Conservation (phyloP, 1,140 invertebrate genomes). For the Trichonephila clavata region DNA sequence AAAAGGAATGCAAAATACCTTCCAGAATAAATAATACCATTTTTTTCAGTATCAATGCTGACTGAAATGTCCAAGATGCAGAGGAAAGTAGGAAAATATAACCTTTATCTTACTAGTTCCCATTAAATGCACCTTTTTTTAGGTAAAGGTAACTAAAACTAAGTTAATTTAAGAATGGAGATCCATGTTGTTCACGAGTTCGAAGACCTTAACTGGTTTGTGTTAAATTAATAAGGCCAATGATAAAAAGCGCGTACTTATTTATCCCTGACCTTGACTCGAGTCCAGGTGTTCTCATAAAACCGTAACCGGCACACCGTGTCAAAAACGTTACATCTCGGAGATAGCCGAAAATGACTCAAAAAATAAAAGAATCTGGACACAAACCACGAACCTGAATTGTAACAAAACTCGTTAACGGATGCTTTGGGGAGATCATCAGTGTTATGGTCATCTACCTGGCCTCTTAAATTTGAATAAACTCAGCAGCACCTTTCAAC, state of each 20-base stretch:
- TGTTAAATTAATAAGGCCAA: slow-evolving; percentile 6
- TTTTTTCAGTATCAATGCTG: too few relatives aligned
- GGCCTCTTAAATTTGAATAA: slow-evolving; percentile 60
- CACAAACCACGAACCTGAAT: neutral
- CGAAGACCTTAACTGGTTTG: slow-evolving; percentile 4
- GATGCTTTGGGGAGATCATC: neutral
- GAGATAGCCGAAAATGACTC: neutral
- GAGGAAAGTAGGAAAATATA: too few relatives aligned
- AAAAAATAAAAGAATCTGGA: slow-evolving; percentile 19
- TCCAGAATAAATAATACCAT: too few relatives aligned
- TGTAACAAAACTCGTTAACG: neutral
- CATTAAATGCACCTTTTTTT: neutral
- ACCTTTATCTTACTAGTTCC: too few relatives aligned
- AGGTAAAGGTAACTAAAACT: neutral
- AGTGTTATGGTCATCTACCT: slow-evolving; percentile 55
- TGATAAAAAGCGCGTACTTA: neutral
- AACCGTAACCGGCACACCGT: slow-evolving; percentile 22
- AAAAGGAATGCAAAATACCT: too few relatives aligned
- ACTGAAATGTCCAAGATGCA: too few relatives aligned
- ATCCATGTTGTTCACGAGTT: neutral
- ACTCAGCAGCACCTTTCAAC: neutral
- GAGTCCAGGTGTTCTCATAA: slow-evolving; percentile 1
- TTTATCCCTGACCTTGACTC: neutral
- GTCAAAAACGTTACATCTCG: slow-evolving; percentile 12
- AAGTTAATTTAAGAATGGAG: neutral